These are phyloP conservation scores for Drosophila dives DNA, from an alignment of 2,888 invertebrate species.

Conservation along the genomic window DNA sequence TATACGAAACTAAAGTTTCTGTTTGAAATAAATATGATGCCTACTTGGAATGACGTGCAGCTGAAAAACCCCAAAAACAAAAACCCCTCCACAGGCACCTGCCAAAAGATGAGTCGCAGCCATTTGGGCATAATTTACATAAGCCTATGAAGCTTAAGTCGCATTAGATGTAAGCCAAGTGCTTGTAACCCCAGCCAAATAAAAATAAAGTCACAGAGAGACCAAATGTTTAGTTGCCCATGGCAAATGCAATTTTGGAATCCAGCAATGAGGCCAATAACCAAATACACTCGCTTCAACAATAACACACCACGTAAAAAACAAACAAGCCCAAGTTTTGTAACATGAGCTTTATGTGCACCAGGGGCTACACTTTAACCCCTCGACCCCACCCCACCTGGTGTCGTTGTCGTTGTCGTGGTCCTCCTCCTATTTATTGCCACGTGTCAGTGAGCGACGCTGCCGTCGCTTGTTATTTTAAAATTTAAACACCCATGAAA, in stretches of 20 bases:
- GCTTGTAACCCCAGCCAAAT: constrained; percentile 41
- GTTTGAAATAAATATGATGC: constrained; percentile 57
- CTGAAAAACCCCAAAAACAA: constrained; percentile 6
- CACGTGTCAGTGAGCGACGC: constrained; percentile 70
- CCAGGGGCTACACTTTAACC: constrained; percentile 52
- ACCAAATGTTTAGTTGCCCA: constrained; percentile 68
- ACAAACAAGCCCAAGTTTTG: constrained; percentile 52
- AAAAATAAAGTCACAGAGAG: constrained; percentile 2
- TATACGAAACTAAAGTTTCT: constrained; percentile 64
- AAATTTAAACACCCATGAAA: constrained; percentile 82
- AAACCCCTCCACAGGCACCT: constrained; percentile 19
- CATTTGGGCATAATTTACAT: constrained; percentile 64
- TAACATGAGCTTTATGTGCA: constrained; percentile 57
- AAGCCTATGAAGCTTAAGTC: constrained; percentile 75
- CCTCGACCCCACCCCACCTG: constrained; percentile 53
- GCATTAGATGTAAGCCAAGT: constrained; percentile 73
- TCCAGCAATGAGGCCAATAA: constrained; percentile 75
- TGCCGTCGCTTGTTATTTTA: constrained; percentile 77
- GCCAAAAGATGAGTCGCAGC: constrained; percentile 17
- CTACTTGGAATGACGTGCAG: constrained; percentile 22
- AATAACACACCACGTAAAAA: constrained; percentile 43
- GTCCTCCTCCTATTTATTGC: constrained; percentile 37
- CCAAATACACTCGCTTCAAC: constrained; percentile 68
- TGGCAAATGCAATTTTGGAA: constrained; percentile 79
- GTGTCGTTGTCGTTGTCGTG: constrained; percentile 21